These are phyloP conservation scores for Nemapogon koenigi DNA, from an alignment of 2,888 invertebrate genomes.

Conservation along the genomic window DNA sequence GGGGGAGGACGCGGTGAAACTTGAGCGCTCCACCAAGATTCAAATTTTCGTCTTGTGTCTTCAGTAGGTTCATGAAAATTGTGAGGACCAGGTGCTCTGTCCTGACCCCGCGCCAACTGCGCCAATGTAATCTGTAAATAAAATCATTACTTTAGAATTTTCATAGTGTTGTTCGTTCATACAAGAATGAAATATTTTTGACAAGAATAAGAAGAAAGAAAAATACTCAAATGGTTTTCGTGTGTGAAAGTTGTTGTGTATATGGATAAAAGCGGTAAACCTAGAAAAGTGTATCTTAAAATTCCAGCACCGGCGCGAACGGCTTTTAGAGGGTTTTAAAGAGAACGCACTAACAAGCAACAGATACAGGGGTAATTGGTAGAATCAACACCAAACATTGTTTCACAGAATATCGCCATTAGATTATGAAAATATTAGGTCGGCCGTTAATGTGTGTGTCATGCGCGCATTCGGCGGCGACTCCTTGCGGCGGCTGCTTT, in stretches of 20 bases:
- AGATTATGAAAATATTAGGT: conserved; percentile 66
- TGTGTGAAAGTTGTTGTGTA: no score
- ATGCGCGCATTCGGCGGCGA: conserved; percentile 41
- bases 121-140: conserved; percentile 77
- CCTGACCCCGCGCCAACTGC: conserved; percentile 82
- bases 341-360: conserved; percentile 59
- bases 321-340: conserved; percentile 56
- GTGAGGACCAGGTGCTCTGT: conserved; percentile 70
- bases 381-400: conserved; percentile 54
- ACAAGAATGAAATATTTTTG: conserved; percentile 11
- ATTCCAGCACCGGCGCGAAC: conserved; percentile 31
- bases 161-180: not conserved
- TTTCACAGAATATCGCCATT: conserved; percentile 65
- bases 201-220: no score
- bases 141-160: conserved; percentile 14
- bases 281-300: no score
- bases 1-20: conserved; percentile 67
- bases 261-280: no score
- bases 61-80: conserved; percentile 77
- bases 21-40: conserved; percentile 88
- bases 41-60: conserved; percentile 86
- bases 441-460: conserved; percentile 62
- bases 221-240: no score
- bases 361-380: conserved; percentile 56
- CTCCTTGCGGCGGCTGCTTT: conserved; percentile 36